Conservation (phyloP, 2,888 invertebrate genomes). For the Eupithecia centaureata region DNA sequence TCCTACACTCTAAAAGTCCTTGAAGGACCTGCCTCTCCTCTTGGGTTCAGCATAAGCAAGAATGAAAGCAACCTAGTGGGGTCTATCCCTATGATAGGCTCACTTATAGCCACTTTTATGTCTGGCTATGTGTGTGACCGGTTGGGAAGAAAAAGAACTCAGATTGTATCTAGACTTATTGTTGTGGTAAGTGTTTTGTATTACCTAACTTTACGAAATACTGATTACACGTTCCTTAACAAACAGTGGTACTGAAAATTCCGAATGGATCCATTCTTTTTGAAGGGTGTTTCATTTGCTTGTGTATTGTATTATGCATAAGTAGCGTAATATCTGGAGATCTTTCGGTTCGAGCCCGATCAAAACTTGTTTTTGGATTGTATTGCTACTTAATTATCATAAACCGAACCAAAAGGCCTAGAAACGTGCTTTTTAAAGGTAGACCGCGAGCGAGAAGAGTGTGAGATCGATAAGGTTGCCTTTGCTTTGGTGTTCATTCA, state of each 20-base stretch:
- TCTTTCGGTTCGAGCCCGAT: too few relatives aligned
- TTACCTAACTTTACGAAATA: neutral
- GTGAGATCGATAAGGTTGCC: too few relatives aligned
- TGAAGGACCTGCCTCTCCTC: slow-evolving; percentile 46
- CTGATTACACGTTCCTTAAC: too few relatives aligned
- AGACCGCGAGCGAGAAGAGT: too few relatives aligned
- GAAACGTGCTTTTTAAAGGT: too few relatives aligned
- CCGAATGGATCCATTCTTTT: neutral
- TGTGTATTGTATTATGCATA: too few relatives aligned
- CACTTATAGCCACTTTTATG: slow-evolving; percentile 39
- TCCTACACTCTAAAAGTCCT: slow-evolving; percentile 50
- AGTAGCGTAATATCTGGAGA: too few relatives aligned
- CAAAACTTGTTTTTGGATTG: too few relatives aligned
- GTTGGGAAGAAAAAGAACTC: slow-evolving; percentile 53
- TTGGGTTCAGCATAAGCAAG: slow-evolving; percentile 46
- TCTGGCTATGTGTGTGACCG: slow-evolving; percentile 46
- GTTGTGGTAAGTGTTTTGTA: slow-evolving; percentile 43
- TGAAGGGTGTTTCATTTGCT: neutral
- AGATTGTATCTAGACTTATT: slow-evolving; percentile 45
- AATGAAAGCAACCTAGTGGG: slow-evolving; percentile 49
- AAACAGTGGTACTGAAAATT: neutral
- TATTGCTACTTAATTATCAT: too few relatives aligned
- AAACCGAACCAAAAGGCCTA: too few relatives aligned
- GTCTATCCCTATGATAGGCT: slow-evolving; percentile 52
- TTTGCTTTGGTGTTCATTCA: too few relatives aligned